Conservation (phyloP, 2,113 vertebrate species). For the Egretta garzetta region DNA sequence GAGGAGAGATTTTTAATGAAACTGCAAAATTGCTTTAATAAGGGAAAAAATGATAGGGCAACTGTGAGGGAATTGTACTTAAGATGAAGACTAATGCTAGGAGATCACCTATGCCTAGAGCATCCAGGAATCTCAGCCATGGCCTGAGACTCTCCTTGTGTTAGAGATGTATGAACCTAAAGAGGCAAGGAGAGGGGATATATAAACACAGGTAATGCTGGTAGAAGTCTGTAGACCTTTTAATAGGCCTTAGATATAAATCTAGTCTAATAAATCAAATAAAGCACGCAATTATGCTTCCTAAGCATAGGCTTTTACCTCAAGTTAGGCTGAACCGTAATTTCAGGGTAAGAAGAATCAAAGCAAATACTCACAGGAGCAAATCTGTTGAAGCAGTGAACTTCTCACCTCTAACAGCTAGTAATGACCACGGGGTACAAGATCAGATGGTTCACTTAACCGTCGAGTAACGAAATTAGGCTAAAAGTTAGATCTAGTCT, state of each 20-base stretch:
- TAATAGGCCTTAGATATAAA: background rate
- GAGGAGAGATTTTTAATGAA: background rate
- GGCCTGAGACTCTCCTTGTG: background rate
- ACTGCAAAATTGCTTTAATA: background rate
- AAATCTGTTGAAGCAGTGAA: conserved; percentile 34
- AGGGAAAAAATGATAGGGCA: background rate
- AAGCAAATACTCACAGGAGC: background rate
- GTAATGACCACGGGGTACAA: background rate
- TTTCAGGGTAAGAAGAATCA: background rate
- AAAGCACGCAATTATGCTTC: background rate
- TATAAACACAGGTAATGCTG: background rate
- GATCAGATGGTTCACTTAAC: conserved; percentile 53
- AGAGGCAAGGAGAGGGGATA: background rate
- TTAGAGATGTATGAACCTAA: background rate
- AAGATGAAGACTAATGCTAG: background rate
- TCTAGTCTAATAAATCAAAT: background rate
- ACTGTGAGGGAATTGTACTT: background rate
- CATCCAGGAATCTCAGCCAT: background rate
- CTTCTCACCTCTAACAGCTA: conserved; percentile 57
- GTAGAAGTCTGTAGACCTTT: background rate
- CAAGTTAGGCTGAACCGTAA: background rate
- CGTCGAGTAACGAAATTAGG: background rate
- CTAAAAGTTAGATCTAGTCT: conserved; percentile 50
- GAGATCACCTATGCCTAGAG: background rate
- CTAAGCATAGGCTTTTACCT: background rate